phyloP scores from a whole-genome alignment of 2,888 invertebrate genomes.

The Hypercompe scribonia region DNA sequence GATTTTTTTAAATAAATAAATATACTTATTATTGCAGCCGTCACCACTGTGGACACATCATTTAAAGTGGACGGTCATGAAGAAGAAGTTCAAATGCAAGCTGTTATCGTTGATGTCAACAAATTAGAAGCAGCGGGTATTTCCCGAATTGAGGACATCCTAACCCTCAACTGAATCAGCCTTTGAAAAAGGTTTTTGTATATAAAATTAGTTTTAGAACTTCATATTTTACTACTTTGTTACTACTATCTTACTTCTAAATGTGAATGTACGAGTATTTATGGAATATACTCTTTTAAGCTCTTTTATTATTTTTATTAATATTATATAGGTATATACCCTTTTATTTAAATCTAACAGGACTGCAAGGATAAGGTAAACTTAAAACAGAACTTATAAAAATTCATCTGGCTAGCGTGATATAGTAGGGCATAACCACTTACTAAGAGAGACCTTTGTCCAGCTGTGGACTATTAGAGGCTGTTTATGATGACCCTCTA shows the following conservation, averaged over 20 bases:
- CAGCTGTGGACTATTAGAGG: too few species aligned
- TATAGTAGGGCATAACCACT: too few species aligned
- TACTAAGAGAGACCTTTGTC: too few species aligned
- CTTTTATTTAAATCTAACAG: background rate
- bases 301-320: background rate
- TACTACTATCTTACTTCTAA: background rate
- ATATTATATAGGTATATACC: background rate
- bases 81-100: constrained; percentile 1
- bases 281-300: constrained; percentile 4
- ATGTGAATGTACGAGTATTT: constrained; percentile 1
- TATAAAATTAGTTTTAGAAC: background rate
- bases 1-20: background rate
- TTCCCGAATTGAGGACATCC: background rate
- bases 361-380: too few species aligned
- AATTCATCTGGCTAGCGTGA: too few species aligned
- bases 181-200: background rate
- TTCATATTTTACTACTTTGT: background rate
- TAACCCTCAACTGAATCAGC: background rate
- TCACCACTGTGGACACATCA: background rate
- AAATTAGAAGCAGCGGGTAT: background rate
- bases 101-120: background rate
- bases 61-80: constrained; percentile 4
- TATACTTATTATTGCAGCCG: background rate
- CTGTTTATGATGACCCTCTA: too few species aligned
- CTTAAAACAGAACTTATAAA: too few species aligned